A percentile compares a stretch with the other conserved stretches of the same genome.
Evolutionary conservation across 2,113 vertebrate species (phyloP).

Genomic region (Atrichornis clamosus): DNA sequence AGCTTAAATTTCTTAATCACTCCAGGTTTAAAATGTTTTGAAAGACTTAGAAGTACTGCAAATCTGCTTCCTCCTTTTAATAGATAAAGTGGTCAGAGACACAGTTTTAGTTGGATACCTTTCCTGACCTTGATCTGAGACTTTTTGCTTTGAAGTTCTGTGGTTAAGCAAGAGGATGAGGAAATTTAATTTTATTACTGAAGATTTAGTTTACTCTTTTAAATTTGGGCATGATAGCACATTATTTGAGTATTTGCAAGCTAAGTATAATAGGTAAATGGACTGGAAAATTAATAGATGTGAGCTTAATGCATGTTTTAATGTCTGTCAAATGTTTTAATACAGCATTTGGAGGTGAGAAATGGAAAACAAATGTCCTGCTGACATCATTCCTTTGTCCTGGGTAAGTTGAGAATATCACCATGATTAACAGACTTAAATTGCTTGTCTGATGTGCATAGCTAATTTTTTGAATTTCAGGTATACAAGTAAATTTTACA

Average conservation of each 20-base stretch:
- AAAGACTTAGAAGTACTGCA: neutral
- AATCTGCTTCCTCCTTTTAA: neutral
- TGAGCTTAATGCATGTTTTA: neutral
- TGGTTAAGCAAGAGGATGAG: neutral
- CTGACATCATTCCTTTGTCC: slow-evolving; percentile 96
- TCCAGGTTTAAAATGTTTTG: neutral
- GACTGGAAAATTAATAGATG: slow-evolving; percentile 25
- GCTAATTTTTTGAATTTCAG: neutral
- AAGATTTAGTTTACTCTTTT: neutral
- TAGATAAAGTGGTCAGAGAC: neutral
- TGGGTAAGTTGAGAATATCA: slow-evolving; percentile 78
- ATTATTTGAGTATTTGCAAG: neutral
- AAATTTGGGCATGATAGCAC: neutral
- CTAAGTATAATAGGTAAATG: slow-evolving; percentile 7
- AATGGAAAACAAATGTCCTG: slow-evolving; percentile 98
- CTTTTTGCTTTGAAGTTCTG: neutral
- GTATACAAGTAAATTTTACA: neutral
- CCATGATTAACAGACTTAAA: slow-evolving; percentile 20
- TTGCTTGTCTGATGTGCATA: slow-evolving; percentile 4
- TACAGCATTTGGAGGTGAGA: slow-evolving; percentile 96
- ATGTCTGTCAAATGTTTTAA: slow-evolving; percentile 23
- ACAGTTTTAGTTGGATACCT: neutral
- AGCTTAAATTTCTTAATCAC: neutral
- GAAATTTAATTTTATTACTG: neutral
- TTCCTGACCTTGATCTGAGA: neutral